phyloP scores from a whole-genome alignment of 2,888 invertebrate genomes.

The Pteria penguin region DNA sequence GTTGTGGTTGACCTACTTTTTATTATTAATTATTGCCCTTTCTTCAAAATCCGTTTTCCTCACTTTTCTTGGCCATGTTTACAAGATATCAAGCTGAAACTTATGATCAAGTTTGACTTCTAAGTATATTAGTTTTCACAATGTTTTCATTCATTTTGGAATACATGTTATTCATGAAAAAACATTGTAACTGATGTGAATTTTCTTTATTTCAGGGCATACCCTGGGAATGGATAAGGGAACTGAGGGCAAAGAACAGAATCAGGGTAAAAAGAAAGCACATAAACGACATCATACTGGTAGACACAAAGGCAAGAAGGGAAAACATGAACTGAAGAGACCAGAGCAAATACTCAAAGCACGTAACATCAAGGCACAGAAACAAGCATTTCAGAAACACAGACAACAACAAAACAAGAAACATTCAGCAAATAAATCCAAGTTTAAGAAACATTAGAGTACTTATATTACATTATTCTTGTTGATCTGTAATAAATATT shows the following conservation, averaged over 20 bases:
- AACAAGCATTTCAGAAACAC: constrained; percentile 74
- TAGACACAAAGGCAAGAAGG: constrained; percentile 54
- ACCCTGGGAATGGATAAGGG: too few relatives aligned
- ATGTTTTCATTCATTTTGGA: too few relatives aligned
- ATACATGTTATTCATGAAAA: background rate
- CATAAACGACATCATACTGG: constrained; percentile 1
- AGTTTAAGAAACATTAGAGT: too few relatives aligned
- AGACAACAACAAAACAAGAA: constrained; percentile 54
- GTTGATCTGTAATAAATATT: too few relatives aligned
- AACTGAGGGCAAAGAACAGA: background rate
- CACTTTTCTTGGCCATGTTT: too few relatives aligned
- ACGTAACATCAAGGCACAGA: constrained; percentile 71
- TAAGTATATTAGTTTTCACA: too few relatives aligned
- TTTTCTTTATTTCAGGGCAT: constrained; percentile 54
- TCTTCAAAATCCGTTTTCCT: too few relatives aligned
- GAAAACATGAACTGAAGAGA: constrained; percentile 82
- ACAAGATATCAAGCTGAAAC: too few relatives aligned
- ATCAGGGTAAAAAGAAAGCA: constrained; percentile 20
- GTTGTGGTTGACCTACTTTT: too few relatives aligned
- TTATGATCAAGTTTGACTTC: too few relatives aligned
- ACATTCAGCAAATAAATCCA: background rate
- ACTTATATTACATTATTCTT: too few relatives aligned
- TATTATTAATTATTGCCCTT: too few relatives aligned
- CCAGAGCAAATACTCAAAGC: constrained; percentile 83
- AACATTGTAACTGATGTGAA: background rate